Base-by-base conservation (phyloP, 2,113 vertebrate species). In the Anas platyrhynchos region DNA sequence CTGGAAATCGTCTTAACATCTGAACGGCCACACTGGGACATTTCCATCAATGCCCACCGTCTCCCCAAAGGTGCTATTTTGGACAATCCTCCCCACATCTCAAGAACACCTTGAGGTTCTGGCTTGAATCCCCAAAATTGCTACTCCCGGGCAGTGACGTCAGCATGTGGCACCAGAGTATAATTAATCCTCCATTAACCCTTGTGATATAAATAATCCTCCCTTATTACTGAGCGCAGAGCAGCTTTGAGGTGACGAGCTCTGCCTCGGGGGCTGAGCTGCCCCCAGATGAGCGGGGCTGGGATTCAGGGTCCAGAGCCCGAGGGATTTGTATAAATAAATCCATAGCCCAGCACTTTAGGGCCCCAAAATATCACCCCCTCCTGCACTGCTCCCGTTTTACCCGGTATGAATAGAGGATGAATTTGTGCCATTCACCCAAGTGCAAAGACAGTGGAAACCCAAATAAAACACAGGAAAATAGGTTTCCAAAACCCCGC, bases 391-490 rank as follows among this genome's bases (percentile, higher is more conserved):
- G 44, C 86, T 69, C 41, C 38, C 4, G 2, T 56, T 83, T 92
- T 93, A 74, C 80, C 43, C 29, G 79, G 65, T 23, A 79, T 43
- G 75, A 88, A 48, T 54, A 84, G 55, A 65, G 31, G 79, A 94
- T 96, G 95, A 97, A 96, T 97, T 92, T 92, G 44, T 66, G 86
- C 92, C 87, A 94, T 96, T 97, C 95, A 96, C 77, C 22, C 59
- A 17, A 86, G 41, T 41, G 78, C 76, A 94, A 95, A 94, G 94
- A 96, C 94, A 94, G 96, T 94, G 89, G 92, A 97, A 97, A 96
- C 59, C 31, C 85, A 97, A 97, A 97, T 89, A 97, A 94, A 96
- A 95, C 95, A 96, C 94, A 96, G 96, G 96, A 96, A 97, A 93
- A 96, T 76, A 48, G 79, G 67, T 91, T 96, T 96, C 77, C 73